These are phyloP conservation scores for Leptoteleia sp. DNA, from an alignment of 1,140 invertebrate species.

Conservation along the genomic window DNA sequence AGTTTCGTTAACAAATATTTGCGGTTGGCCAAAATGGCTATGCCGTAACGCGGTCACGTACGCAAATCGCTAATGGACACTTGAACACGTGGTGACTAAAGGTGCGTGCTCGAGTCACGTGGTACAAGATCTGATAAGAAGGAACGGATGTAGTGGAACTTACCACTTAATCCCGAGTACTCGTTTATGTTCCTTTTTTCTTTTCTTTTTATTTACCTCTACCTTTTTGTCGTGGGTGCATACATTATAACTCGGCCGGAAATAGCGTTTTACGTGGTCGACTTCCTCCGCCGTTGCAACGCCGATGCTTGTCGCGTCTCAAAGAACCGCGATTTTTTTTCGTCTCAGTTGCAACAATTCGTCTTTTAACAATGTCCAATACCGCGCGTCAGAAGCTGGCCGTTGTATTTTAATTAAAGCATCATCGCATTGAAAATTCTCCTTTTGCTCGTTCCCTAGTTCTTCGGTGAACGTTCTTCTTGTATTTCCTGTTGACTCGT, in stretches of 20 bases:
- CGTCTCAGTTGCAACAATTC: no score
- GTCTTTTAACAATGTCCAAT: no score
- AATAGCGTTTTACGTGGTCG: slow-evolving; percentile 41
- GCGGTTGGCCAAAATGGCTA: no score
- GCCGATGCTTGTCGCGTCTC: not conserved
- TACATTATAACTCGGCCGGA: slow-evolving; percentile 53
- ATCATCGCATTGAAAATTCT: no score
- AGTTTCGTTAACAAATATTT: no score
- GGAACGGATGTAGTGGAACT: slow-evolving; percentile 63
- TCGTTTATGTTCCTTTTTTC: slow-evolving; percentile 59
- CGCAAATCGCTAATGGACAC: slow-evolving; percentile 52
- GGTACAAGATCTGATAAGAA: slow-evolving; percentile 72
- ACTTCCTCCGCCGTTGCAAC: slow-evolving; percentile 6
- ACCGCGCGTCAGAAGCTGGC: no score
- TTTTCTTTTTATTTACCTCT: slow-evolving; percentile 55
- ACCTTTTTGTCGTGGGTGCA: slow-evolving; percentile 57
- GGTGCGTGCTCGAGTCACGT: slow-evolving; percentile 73
- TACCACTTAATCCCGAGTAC: slow-evolving; percentile 63
- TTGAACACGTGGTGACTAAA: slow-evolving; percentile 55
- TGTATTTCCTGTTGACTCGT: slow-evolving; percentile 47
- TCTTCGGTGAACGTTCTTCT: slow-evolving; percentile 33
- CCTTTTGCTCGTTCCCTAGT: no score
- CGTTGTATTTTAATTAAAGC: no score
- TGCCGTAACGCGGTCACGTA: no score
- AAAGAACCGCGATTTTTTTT: slow-evolving; percentile 1